Percentiles rank a stretch among this genome's conserved stretches.
Conservation (phyloP, 2,113 vertebrate species). For the Callochromis pleurospilus region DNA sequence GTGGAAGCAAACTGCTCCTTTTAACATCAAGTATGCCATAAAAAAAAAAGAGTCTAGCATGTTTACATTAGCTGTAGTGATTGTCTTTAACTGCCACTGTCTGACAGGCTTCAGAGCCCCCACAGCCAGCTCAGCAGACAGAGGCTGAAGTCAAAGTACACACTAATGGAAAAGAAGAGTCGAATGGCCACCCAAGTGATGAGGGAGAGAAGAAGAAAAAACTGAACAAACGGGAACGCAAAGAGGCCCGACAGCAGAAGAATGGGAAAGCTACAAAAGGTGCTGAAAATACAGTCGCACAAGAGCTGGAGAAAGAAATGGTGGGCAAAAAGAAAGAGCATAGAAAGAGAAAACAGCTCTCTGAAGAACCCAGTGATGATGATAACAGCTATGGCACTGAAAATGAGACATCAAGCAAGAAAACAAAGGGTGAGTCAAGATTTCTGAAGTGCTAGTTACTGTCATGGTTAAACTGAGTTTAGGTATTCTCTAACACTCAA, state of each 20-base stretch:
- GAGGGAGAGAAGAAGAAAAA: constrained; percentile 55
- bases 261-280: constrained; percentile 75
- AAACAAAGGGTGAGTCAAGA: constrained; percentile 57
- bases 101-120: constrained; percentile 1
- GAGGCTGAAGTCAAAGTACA: not conserved
- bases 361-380: constrained; percentile 21
- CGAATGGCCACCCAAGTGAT: not conserved
- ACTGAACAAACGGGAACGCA: constrained; percentile 80
- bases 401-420: constrained; percentile 13
- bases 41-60: not conserved
- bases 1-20: not conserved
- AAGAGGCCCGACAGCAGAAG: constrained; percentile 79
- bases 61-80: not conserved
- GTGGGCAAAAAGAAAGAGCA: constrained; percentile 25
- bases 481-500: not conserved
- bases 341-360: constrained; percentile 45
- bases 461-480: not conserved
- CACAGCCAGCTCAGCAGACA: not conserved
- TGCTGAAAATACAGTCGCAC: not conserved
- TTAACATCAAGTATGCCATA: not conserved
- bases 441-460: not conserved
- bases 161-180: not conserved
- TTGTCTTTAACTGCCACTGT: not conserved
- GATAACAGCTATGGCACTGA: not conserved
- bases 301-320: constrained; percentile 28